These are phyloP conservation scores for Panulirus ornatus DNA, from an alignment of 1,140 invertebrate genomes.

Conservation along the genomic window DNA sequence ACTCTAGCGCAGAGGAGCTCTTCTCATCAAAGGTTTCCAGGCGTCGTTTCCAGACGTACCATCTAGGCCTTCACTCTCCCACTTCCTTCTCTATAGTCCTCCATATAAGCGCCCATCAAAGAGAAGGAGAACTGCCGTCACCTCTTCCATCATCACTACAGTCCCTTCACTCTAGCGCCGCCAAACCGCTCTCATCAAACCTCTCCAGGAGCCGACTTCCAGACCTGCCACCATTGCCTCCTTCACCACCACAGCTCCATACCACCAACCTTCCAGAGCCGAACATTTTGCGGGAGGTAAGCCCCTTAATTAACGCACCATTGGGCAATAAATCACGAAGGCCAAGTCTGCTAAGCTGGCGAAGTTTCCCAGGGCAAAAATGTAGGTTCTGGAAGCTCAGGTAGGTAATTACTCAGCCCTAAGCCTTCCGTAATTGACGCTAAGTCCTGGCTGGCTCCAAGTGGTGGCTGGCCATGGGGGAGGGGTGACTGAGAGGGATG, in stretches of 20 bases:
- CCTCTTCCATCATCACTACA: not conserved
- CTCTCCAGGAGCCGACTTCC: not conserved
- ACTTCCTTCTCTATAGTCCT: too few relatives aligned
- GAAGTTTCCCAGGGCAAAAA: constrained; percentile 60
- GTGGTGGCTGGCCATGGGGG: not conserved
- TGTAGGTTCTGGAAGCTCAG: constrained; percentile 52
- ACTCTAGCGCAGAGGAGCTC: too few relatives aligned
- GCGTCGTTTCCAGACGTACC: not conserved
- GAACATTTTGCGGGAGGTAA: constrained; percentile 66
- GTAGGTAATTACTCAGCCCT: constrained; percentile 63
- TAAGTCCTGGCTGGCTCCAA: constrained; percentile 45
- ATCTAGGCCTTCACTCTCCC: too few relatives aligned
- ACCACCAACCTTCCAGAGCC: not conserved
- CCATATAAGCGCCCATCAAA: not conserved
- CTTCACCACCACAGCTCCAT: not conserved
- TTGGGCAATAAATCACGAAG: constrained; percentile 69
- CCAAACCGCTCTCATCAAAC: not conserved
- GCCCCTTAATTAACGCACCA: constrained; percentile 64
- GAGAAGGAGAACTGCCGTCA: not conserved
- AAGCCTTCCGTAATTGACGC: constrained; percentile 62
- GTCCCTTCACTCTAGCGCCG: not conserved
- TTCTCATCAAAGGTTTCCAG: not conserved
- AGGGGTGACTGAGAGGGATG: constrained; percentile 8
- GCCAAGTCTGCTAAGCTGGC: constrained; percentile 55
- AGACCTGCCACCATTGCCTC: not conserved